Conservation (phyloP, 2,113 vertebrate species). For the Camelus dromedarius region DNA sequence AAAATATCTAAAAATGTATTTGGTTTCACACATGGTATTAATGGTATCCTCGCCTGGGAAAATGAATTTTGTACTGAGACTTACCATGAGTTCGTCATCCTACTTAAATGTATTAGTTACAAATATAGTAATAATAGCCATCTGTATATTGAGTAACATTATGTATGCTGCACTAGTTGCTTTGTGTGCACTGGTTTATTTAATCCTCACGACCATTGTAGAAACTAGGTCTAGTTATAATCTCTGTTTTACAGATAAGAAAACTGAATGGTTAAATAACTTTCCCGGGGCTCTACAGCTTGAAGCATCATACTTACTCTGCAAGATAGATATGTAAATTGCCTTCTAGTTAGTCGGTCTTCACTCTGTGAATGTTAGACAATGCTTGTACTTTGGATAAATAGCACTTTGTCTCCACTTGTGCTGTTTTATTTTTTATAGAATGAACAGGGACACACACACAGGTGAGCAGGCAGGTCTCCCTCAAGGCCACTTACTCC, state of each 20-base stretch:
- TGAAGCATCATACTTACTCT: neutral
- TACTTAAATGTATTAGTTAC: slow-evolving; percentile 27
- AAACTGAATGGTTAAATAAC: neutral
- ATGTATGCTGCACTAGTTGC: neutral
- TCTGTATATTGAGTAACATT: neutral
- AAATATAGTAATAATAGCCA: slow-evolving; percentile 7
- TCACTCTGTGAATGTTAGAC: neutral
- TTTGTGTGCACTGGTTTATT: neutral
- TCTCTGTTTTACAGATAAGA: slow-evolving; percentile 9
- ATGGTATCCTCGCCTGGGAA: neutral
- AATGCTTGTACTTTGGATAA: slow-evolving; percentile 30
- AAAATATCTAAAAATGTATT: neutral
- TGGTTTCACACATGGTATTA: neutral
- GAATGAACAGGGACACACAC: neutral
- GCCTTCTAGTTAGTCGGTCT: neutral
- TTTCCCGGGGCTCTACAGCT: neutral
- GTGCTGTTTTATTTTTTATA: neutral
- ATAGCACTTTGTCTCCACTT: neutral
- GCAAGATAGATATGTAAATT: slow-evolving; percentile 15
- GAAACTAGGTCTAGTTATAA: slow-evolving; percentile 2
- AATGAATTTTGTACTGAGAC: neutral
- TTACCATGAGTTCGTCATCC: neutral
- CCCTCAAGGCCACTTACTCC: neutral
- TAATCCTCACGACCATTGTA: neutral
- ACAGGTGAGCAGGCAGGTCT: neutral